Percentiles rank a stretch among this genome's conserved stretches.
phyloP scores from a whole-genome alignment of 1,140 invertebrate species.

The Ruditapes philippinarum region DNA sequence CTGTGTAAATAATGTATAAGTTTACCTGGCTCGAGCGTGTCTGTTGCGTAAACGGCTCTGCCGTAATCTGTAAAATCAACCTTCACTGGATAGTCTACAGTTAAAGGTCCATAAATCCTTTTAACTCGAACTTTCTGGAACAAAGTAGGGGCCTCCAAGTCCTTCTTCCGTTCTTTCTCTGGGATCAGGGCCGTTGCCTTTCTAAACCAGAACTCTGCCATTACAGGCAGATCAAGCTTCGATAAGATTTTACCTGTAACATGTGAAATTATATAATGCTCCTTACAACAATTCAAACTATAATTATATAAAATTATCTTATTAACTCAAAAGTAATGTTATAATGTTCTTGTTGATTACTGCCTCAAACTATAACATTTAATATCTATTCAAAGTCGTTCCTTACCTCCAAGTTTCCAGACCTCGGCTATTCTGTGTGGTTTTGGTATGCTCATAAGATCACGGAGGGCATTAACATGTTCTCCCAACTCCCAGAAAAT shows the following conservation, averaged over 20 bases:
- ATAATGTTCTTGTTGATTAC: too few relatives aligned
- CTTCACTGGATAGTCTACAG: slow-evolving; percentile 76
- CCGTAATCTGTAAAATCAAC: slow-evolving; percentile 82
- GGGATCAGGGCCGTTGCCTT: slow-evolving; percentile 78
- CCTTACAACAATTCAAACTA: too few relatives aligned
- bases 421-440: slow-evolving; percentile 75
- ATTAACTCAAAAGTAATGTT: too few relatives aligned
- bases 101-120: slow-evolving; percentile 82
- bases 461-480: slow-evolving; percentile 71
- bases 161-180: slow-evolving; percentile 62
- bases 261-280: too few relatives aligned
- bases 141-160: slow-evolving; percentile 75
- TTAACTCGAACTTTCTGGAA: slow-evolving; percentile 82
- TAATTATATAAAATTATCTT: too few relatives aligned
- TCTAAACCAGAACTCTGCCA: slow-evolving; percentile 83
- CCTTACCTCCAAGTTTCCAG: slow-evolving; percentile 83
- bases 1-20: too few relatives aligned
- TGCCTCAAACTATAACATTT: too few relatives aligned
- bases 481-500: slow-evolving; percentile 72
- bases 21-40: slow-evolving; percentile 68
- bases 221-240: slow-evolving; percentile 78
- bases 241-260: slow-evolving; percentile 79
- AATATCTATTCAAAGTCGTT: too few relatives aligned
- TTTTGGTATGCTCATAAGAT: slow-evolving; percentile 80
- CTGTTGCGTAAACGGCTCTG: slow-evolving; percentile 77